Evolutionary conservation across 1,140 invertebrate species (phyloP), one percentile per base, ranked within the genome.

Genomic region (Drosophila ogumai): DNA sequence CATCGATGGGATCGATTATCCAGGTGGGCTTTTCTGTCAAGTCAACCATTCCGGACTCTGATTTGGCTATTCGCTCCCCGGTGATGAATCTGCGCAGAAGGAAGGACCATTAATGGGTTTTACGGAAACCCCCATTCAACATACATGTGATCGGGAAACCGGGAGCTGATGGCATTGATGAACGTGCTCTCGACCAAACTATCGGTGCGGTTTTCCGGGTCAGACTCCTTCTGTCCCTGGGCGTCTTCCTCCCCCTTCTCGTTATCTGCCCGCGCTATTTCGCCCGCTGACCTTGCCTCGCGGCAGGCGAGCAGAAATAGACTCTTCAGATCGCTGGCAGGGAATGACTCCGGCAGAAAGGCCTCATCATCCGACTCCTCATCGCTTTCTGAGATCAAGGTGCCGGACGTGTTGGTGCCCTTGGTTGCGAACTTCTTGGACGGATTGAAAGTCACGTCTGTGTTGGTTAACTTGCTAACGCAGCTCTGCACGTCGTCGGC

Each of bases 1-100:
- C 97, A 92, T 98, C 97, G 7, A 98, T 95, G 0, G 97, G 97
- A 93, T 98, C 98, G 68, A 99, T 98, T 50, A 99, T 97, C 99
- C 99, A 99, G 4, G 98, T 99, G 7, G 98, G 98, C 8, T 94
- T 95, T 92, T 98, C 95, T 3, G 97, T 98, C 17, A 99, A 93
- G 38, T 95, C 93, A 75, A 95, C 94, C 92, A 96, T 96, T 10
- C 93, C 66, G 2, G 52, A 15, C 8, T 67, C 93, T 25, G 93
- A 93, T 7, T 9, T 5, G 31, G 96, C 94, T 13, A 95, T 95
- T 0, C 95, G 95, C 93, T 99, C 98, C 93, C 99, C 99, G 1
- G 98, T 98, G 79, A 99, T 99, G 92, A 99, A 99, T 91, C 98
- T 99, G 1, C 0, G 1, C 0, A 13, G 8, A 25, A 22, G 13